Conservation (phyloP, 2,888 invertebrate genomes). For the Scaptomyza flava region DNA sequence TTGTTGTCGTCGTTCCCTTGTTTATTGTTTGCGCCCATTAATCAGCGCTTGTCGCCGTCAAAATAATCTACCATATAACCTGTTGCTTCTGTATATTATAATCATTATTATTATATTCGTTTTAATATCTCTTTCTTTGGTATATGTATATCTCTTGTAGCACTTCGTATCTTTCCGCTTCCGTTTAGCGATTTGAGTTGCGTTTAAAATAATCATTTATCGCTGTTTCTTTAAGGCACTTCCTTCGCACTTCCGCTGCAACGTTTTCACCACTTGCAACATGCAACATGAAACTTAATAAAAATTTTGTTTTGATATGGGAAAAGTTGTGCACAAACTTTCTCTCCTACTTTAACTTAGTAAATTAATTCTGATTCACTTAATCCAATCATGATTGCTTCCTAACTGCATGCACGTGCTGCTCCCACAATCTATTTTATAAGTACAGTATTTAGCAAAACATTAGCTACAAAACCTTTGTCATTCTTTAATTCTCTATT, state of each 20-base stretch:
- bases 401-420: too few relatives aligned
- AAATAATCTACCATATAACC: constrained; percentile 45
- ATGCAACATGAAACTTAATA: constrained; percentile 42
- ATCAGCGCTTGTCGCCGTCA: constrained; percentile 67
- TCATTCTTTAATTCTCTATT: too few relatives aligned
- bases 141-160: constrained; percentile 7
- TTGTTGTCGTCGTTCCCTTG: constrained; percentile 33
- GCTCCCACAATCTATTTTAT: too few relatives aligned
- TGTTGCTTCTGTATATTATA: constrained; percentile 47
- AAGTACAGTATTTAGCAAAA: too few relatives aligned
- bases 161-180: constrained; percentile 35
- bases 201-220: constrained; percentile 43
- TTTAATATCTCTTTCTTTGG: constrained; percentile 7
- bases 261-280: constrained; percentile 49
- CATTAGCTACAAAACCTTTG: too few relatives aligned
- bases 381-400: background rate
- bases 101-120: constrained; percentile 19
- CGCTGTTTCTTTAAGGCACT: constrained; percentile 42
- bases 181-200: constrained; percentile 28
- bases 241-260: constrained; percentile 46
- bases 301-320: constrained; percentile 26
- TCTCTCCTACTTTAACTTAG: constrained; percentile 6
- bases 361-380: constrained; percentile 19
- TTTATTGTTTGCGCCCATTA: constrained; percentile 71
- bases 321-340: constrained; percentile 26